These are phyloP conservation scores for Cosmorhoe ocellata DNA, from an alignment of 2,888 invertebrate species.

Conservation along the genomic window DNA sequence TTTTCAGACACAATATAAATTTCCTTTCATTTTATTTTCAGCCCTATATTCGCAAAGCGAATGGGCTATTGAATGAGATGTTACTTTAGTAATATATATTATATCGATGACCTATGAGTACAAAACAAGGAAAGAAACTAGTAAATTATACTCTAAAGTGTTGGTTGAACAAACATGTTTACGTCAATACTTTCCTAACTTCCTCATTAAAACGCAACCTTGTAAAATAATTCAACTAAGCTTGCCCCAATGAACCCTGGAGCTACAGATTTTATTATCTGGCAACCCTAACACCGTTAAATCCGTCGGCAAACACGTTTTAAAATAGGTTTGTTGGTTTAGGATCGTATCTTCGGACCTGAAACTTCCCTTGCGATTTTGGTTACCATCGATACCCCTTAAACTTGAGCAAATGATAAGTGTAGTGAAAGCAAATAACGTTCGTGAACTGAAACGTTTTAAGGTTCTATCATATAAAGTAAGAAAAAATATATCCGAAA, in stretches of 20 bases:
- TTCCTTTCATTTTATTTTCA: too few relatives aligned
- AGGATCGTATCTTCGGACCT: conserved; percentile 30
- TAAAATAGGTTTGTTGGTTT: conserved; percentile 31
- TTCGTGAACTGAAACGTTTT: conserved; percentile 13
- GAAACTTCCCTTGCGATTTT: conserved; percentile 24
- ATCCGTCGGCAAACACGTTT: conserved; percentile 31
- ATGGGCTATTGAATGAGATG: too few relatives aligned
- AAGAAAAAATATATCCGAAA: background rate
- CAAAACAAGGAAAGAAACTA: too few relatives aligned
- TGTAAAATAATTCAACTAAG: conserved; percentile 10
- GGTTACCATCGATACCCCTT: conserved; percentile 23
- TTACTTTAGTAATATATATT: too few relatives aligned
- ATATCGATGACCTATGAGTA: too few relatives aligned
- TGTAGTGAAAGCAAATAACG: conserved; percentile 24
- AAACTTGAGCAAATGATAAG: conserved; percentile 26
- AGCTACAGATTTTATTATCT: conserved; percentile 27
- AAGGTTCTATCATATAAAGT: background rate
- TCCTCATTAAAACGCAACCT: conserved; percentile 20
- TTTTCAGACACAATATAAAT: too few relatives aligned
- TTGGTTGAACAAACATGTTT: too few relatives aligned
- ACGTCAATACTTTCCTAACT: conserved; percentile 16
- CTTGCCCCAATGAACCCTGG: conserved; percentile 13
- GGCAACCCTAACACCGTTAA: conserved; percentile 28
- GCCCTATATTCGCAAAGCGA: too few relatives aligned
- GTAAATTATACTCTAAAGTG: too few relatives aligned